Evolutionary conservation across 2,888 invertebrate genomes (phyloP).

Genomic region (Macrophya annulata): DNA sequence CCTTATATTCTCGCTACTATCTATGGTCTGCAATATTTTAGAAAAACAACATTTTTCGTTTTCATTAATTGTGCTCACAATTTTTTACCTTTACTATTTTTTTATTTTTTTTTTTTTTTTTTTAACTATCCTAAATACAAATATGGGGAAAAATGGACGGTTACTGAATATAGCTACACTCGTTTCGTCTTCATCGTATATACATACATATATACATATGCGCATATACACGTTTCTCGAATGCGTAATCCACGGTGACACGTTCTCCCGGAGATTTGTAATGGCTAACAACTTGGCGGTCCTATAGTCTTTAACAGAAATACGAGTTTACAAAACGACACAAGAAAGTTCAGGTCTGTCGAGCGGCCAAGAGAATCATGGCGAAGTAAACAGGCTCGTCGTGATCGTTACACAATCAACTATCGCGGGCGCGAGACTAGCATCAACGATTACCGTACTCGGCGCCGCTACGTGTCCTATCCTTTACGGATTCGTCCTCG

Average conservation of each 20-base stretch:
- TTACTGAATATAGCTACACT: not conserved
- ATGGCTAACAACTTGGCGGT: slow-evolving; percentile 10
- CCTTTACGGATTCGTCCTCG: slow-evolving; percentile 10
- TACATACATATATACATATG: not conserved
- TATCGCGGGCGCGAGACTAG: slow-evolving; percentile 33
- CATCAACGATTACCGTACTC: slow-evolving; percentile 30
- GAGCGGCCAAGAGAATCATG: slow-evolving; percentile 39
- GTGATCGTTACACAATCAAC: slow-evolving; percentile 39
- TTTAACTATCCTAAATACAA: not conserved
- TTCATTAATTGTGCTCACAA: not conserved
- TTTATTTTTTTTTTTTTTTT: no score
- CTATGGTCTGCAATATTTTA: not conserved
- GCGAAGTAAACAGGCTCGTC: slow-evolving; percentile 50
- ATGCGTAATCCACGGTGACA: not conserved
- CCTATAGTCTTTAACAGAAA: not conserved
- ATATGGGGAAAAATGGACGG: not conserved
- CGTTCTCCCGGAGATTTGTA: not conserved
- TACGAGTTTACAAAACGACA: not conserved
- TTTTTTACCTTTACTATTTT: not conserved
- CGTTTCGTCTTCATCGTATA: not conserved
- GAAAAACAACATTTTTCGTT: not conserved
- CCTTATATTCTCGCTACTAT: no score
- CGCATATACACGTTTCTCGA: not conserved
- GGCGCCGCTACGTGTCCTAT: not conserved
- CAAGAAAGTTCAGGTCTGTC: slow-evolving; percentile 42